Percentiles rank a stretch among this genome's conserved stretches.
These are phyloP conservation scores for Hippoglossus stenolepis DNA, from an alignment of 2,113 vertebrate species.

Conservation along the genomic window DNA sequence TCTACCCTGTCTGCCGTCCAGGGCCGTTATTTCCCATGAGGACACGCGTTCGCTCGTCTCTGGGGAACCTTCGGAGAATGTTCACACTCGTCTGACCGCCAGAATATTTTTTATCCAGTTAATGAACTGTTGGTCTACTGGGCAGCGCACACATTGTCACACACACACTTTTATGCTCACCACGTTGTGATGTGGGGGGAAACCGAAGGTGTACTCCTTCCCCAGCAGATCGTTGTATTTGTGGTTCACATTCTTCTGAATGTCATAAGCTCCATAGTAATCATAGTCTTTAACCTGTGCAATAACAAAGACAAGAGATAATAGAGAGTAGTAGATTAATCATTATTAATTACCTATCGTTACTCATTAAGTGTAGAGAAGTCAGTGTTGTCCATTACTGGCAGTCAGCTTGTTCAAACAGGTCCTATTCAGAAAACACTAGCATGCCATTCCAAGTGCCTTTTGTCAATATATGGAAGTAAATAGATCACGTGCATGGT, in stretches of 20 bases:
- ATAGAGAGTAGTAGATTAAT: not conserved
- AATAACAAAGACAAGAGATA: constrained; percentile 35
- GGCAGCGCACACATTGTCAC: constrained; percentile 5
- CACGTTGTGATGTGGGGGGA: constrained; percentile 89
- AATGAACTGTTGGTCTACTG: not conserved
- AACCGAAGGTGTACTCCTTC: constrained; percentile 92
- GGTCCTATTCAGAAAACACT: not conserved
- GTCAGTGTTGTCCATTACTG: not conserved
- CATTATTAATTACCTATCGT: not conserved
- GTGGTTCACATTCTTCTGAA: constrained; percentile 76
- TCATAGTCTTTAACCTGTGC: constrained; percentile 90
- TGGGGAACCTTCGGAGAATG: not conserved
- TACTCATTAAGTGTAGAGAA: not conserved
- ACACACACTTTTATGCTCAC: constrained; percentile 76
- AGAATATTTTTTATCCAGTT: not conserved
- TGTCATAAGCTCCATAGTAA: constrained; percentile 89
- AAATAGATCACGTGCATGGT: no score
- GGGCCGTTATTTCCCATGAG: constrained; percentile 7
- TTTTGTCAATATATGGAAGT: not conserved
- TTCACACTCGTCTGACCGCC: constrained; percentile 9
- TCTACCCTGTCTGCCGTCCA: not conserved
- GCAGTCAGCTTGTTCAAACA: constrained; percentile 6
- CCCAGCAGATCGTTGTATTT: constrained; percentile 86
- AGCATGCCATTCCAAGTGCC: constrained; percentile 2
- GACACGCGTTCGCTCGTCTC: not conserved